Evolutionary conservation across 1,140 invertebrate genomes (phyloP), one percentile per base, ranked within the genome.

Genomic region (Acyrthosiphon pisum): DNA sequence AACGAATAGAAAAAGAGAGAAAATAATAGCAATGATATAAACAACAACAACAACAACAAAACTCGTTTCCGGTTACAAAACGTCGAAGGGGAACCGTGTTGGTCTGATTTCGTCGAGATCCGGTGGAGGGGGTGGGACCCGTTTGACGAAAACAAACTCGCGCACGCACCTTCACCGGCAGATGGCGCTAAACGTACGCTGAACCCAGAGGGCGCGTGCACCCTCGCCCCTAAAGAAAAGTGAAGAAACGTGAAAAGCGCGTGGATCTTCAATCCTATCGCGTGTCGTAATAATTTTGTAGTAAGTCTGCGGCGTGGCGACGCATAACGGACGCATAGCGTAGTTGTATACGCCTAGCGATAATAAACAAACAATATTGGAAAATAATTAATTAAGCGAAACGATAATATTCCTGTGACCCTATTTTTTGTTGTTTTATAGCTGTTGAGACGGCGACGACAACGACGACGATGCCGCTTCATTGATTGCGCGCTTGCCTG

Each of bases 401-500:
- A 26, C 81, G 81, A 46, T 26, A 44, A 44, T 44, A 50, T 53
- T 46, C 23, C 35, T 26, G 83, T 46, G 37, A 83, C n/a, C 20
- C 81, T n/a, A 37, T 41, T n/a, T 41, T 8, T 44, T 26, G 83
- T 44, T 22, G 37, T 84, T 44, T 11, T 26, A 14, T 44, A 84
- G 23, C 18, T 50, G 48, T 50, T 4, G 18, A 20, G 68, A 41
- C 37, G 81, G 44, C 23, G 37, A 37, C 41, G 83, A 44, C 22
- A 23, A 9, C 41, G 84, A 26, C 84, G 44, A 3, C 76, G 18
- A 35, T 30, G 84, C 23, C 90, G 60, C 60, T 91, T 35, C 90
- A 90, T 90, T 90, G 89, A 90, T 90, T 90, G 53, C 89, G 30
- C 60, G 60, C 60, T 14, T n/a, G 60, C 30, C 60, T 18, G 60